Percentiles rank a stretch among this genome's conserved stretches.
Conservation (phyloP, 2,888 invertebrate species). For the Orchesella flavescens region DNA sequence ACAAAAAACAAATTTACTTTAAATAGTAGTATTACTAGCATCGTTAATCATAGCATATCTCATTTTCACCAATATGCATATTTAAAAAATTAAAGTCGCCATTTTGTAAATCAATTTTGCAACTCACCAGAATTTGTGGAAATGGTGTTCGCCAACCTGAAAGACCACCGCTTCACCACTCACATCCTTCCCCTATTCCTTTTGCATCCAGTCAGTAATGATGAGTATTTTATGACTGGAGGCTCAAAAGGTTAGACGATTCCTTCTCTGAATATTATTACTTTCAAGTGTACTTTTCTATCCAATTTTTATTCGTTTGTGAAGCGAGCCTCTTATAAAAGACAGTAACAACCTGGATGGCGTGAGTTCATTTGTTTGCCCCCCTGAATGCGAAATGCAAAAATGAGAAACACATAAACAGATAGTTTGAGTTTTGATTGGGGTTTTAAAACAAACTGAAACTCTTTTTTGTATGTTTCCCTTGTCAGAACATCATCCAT, state of each 20-base stretch:
- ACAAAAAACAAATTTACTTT: too few species aligned
- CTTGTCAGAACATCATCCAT: neutral
- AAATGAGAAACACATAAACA: neutral
- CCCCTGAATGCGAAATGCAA: neutral
- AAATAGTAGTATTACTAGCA: too few species aligned
- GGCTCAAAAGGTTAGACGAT: constrained; percentile 56
- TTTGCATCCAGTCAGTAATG: constrained; percentile 45
- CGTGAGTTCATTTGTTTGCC: constrained; percentile 1
- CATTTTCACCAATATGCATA: neutral
- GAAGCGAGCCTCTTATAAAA: neutral
- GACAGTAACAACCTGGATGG: neutral
- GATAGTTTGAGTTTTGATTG: neutral
- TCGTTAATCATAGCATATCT: too few species aligned
- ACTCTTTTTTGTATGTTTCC: neutral
- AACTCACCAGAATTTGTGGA: too few species aligned
- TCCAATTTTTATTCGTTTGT: neutral
- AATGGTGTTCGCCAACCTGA: too few species aligned
- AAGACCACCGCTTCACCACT: too few species aligned
- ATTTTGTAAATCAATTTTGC: too few species aligned
- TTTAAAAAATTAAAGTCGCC: too few species aligned
- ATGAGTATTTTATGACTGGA: constrained; percentile 49
- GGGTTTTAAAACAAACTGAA: neutral
- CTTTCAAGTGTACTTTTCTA: neutral
- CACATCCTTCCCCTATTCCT: constrained; percentile 11
- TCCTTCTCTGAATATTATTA: constrained; percentile 17